These are phyloP conservation scores for Colletes collaris DNA, from an alignment of 2,888 invertebrate species.

Conservation along the genomic window DNA sequence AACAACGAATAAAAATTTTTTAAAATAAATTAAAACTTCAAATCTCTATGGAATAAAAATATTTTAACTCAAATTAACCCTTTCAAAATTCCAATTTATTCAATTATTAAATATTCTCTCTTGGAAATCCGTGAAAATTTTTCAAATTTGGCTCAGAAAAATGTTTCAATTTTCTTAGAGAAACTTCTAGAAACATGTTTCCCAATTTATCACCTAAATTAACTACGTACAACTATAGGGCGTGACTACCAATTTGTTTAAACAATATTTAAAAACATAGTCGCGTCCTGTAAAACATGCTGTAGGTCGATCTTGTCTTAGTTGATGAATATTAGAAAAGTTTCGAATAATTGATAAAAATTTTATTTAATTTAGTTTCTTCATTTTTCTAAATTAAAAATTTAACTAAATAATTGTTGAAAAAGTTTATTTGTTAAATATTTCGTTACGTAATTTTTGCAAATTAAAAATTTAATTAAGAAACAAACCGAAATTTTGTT, in stretches of 20 bases:
- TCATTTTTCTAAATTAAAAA: too few relatives aligned
- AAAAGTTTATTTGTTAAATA: too few relatives aligned
- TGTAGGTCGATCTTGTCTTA: conserved; percentile 68
- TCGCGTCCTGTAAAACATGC: conserved; percentile 67
- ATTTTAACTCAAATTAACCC: too few relatives aligned
- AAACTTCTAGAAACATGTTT: conserved; percentile 68
- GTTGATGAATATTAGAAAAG: background rate
- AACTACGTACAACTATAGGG: conserved; percentile 61
- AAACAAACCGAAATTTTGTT: too few relatives aligned
- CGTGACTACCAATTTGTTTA: conserved; percentile 54
- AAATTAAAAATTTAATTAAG: too few relatives aligned
- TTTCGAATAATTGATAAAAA: conserved; percentile 16
- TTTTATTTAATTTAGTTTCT: conserved; percentile 30
- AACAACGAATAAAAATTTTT: too few relatives aligned
- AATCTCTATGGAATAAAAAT: too few relatives aligned
- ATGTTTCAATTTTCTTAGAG: conserved; percentile 63
- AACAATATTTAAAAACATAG: conserved; percentile 56
- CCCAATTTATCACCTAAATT: conserved; percentile 61
- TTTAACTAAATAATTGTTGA: too few relatives aligned
- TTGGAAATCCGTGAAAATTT: conserved; percentile 16
- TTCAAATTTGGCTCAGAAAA: conserved; percentile 23
- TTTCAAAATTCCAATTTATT: too few relatives aligned
- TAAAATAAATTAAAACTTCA: too few relatives aligned
- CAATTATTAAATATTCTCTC: too few relatives aligned
- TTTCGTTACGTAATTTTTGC: too few relatives aligned